These are phyloP conservation scores for Sebastes variabilis DNA, from an alignment of 2,797 vertebrate species.

Conservation along the genomic window DNA sequence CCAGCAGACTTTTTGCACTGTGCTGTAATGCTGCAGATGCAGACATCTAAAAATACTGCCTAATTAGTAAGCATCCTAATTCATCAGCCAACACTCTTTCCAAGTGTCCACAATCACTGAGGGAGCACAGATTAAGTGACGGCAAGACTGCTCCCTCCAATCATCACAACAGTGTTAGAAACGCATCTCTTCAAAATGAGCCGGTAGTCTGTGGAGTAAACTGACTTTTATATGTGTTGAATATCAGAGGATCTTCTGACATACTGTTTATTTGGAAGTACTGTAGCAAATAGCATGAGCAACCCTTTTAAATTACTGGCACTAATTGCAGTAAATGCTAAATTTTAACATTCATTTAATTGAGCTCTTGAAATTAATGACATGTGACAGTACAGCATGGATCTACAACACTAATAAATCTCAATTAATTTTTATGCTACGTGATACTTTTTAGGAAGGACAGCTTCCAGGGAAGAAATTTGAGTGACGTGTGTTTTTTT, in stretches of 20 bases:
- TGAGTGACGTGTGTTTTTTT: slow-evolving; percentile 34
- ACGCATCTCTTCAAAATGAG: not conserved
- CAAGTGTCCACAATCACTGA: not conserved
- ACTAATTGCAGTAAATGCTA: not conserved
- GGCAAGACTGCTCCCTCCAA: not conserved
- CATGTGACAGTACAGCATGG: not conserved
- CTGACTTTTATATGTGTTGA: not conserved
- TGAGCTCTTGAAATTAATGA: not conserved
- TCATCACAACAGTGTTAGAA: not conserved
- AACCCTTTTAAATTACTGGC: not conserved
- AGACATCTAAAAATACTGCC: slow-evolving; percentile 12
- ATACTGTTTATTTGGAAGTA: not conserved
- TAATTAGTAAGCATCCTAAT: slow-evolving; percentile 23
- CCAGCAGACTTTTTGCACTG: not conserved
- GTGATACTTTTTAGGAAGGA: not conserved
- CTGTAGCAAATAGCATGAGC: not conserved
- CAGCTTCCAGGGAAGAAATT: not conserved
- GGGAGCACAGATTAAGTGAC: slow-evolving; percentile 1
- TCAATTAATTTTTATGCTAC: not conserved
- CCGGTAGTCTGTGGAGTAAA: not conserved
- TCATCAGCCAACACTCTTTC: not conserved
- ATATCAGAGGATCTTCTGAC: not conserved
- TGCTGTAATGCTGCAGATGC: not conserved
- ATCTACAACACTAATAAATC: not conserved
- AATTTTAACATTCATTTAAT: not conserved